A percentile compares a stretch with the other conserved stretches of the same genome.
Evolutionary conservation across 2,113 vertebrate species (phyloP).

Genomic region (Gasterosteus nipponicus): DNA sequence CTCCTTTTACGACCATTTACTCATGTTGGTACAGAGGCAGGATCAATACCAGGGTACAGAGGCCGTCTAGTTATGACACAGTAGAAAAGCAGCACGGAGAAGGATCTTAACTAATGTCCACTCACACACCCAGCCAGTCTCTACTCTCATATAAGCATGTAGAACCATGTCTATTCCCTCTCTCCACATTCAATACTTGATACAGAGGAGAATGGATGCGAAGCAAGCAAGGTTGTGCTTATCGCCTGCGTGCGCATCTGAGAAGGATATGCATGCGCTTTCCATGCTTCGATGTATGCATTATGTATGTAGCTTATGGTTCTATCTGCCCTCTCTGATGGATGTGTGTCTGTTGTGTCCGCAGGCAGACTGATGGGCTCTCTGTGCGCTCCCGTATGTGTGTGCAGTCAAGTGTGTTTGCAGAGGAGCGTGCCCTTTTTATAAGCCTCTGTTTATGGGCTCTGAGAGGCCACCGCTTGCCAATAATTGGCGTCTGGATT

Average conservation of each 20-base stretch:
- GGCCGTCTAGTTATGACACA: constrained; percentile 66
- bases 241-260: background rate
- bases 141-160: background rate
- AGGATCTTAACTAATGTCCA: constrained; percentile 64
- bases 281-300: constrained; percentile 55
- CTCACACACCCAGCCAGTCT: constrained; percentile 50
- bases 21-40: constrained; percentile 42
- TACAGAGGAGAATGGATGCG: constrained; percentile 33
- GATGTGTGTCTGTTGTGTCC: constrained; percentile 43
- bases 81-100: constrained; percentile 39
- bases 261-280: constrained; percentile 40
- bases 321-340: constrained; percentile 57
- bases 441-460: constrained; percentile 73
- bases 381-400: constrained; percentile 47
- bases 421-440: constrained; percentile 55
- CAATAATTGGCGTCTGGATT: constrained; percentile 71
- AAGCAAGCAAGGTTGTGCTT: constrained; percentile 26
- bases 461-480: constrained; percentile 64
- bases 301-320: constrained; percentile 66
- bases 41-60: constrained; percentile 71
- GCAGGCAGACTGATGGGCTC: constrained; percentile 55
- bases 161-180: constrained; percentile 15
- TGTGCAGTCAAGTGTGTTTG: constrained; percentile 63
- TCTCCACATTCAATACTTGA: constrained; percentile 32
- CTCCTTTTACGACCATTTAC: constrained; percentile 21